Base-by-base conservation (phyloP, 2,888 invertebrate genomes). In the Eilema sororculum region DNA sequence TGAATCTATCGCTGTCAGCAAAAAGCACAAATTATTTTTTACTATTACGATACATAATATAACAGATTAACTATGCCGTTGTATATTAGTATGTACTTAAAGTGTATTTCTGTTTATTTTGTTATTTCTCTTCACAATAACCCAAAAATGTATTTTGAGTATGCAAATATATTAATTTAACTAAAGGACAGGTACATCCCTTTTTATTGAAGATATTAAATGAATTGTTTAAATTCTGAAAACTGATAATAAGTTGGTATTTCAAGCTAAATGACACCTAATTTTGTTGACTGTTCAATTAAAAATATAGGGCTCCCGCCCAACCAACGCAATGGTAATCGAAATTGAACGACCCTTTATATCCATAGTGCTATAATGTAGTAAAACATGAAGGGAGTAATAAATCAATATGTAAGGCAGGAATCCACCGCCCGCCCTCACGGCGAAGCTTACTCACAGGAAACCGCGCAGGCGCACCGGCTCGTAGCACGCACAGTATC, bases 391-490 rank as follows among this genome's bases (percentile, higher is more conserved):
- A 66, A 71, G 61, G 69, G 41, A 65, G 62, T 67, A 61, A 77
- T 77, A 80, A 81, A 81, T 79, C 76, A 80, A 75, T 78, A 80
- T 74, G 75, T 73, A 67, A 73, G 63, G 62, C 60, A 72, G 72
- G 62, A 62, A 72, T 74, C 81, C 75, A 82, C 87, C 93, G 92
- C 93, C 93, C 93, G 93, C 93, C 93, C 90, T 87, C 71, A 84
- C 82, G 66, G 71, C 62, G 70, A 77, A 82, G 84, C 85, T 83
- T 83, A 93, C 95, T 95, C 87, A 95, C 95, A 83, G 95, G 95
- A 88, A 95, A 93, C 86, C 90, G 92, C 91, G 95, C 95, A 86
- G 95, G 90, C 91, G 94, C 91, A 81, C 87, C 92, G 87, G 86
- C 86, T 80, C 91, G 93, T 86, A 95, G 89, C 89, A 90, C 90